A percentile compares a stretch with the other conserved stretches of the same genome.
phyloP scores from a whole-genome alignment of 2,797 vertebrate species.

The Gymnopithys bicolor region DNA sequence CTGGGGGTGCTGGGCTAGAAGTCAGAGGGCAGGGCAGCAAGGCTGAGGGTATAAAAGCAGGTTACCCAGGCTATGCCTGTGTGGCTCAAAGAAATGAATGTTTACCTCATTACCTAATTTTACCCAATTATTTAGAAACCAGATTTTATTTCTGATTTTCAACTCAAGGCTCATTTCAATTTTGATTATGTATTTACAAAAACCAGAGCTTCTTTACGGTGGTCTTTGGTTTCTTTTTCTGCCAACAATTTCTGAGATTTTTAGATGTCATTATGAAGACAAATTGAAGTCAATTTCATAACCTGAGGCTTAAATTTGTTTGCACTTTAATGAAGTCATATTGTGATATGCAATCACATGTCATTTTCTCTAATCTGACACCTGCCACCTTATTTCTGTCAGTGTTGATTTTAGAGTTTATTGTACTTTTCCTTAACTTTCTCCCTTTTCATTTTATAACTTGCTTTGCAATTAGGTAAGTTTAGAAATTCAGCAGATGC shows the following conservation, averaged over 20 bases:
- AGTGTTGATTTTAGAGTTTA: background rate
- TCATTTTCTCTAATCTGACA: slow-evolving; percentile 40
- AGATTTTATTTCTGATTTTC: background rate
- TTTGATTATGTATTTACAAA: background rate
- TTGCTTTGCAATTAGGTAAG: background rate
- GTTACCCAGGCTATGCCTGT: background rate
- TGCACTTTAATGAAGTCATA: slow-evolving; percentile 36
- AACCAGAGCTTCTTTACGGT: background rate
- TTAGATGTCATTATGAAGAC: slow-evolving; percentile 5
- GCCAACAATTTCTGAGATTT: slow-evolving; percentile 20
- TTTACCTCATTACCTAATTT: background rate
- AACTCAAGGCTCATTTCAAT: background rate
- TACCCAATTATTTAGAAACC: background rate
- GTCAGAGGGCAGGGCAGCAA: background rate
- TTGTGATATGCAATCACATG: background rate
- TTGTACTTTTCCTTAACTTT: background rate
- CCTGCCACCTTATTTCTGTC: slow-evolving; percentile 32
- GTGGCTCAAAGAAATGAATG: background rate
- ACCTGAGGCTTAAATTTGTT: slow-evolving; percentile 34
- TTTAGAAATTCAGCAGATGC: background rate
- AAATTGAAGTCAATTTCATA: slow-evolving; percentile 28
- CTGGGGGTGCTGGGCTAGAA: background rate
- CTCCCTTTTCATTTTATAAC: background rate
- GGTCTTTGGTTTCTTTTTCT: slow-evolving; percentile 8
- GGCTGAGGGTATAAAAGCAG: background rate